Conservation (phyloP, 2,888 invertebrate species). For the Eilema depressum region DNA sequence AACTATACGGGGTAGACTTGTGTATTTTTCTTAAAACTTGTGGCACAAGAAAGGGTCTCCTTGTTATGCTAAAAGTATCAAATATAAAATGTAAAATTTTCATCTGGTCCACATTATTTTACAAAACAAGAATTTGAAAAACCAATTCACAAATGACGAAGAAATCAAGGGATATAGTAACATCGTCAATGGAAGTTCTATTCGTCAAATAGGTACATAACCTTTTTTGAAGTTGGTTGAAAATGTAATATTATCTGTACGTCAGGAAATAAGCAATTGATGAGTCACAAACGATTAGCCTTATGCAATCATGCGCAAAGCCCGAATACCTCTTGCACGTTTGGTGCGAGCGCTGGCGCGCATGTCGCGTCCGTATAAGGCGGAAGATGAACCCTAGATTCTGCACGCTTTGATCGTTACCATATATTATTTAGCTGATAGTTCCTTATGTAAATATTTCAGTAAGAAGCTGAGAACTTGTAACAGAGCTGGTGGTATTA, state of each 20-base stretch:
- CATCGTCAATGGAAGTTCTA: no score
- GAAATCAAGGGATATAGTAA: no score
- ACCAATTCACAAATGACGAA: no score
- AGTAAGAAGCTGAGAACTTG: conserved; percentile 18
- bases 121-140: no score
- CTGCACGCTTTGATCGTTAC: conserved; percentile 58
- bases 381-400: conserved; percentile 57
- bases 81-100: no score
- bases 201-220: no score
- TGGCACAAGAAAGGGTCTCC: no score
- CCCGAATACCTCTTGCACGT: conserved; percentile 37
- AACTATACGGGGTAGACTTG: no score
- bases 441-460: conserved; percentile 33
- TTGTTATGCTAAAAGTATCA: no score
- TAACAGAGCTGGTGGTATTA: conserved; percentile 3
- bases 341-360: conserved; percentile 18
- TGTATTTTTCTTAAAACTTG: no score
- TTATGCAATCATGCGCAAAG: conserved; percentile 8
- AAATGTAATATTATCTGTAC: neutral
- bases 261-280: conserved; percentile 7
- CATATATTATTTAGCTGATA: conserved; percentile 53
- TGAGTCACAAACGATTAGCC: conserved; percentile 15
- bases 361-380: conserved; percentile 53
- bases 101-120: neutral
- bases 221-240: neutral